Base-by-base conservation (phyloP, 2,888 invertebrate genomes). In the Exephanes ischioxanthus region DNA sequence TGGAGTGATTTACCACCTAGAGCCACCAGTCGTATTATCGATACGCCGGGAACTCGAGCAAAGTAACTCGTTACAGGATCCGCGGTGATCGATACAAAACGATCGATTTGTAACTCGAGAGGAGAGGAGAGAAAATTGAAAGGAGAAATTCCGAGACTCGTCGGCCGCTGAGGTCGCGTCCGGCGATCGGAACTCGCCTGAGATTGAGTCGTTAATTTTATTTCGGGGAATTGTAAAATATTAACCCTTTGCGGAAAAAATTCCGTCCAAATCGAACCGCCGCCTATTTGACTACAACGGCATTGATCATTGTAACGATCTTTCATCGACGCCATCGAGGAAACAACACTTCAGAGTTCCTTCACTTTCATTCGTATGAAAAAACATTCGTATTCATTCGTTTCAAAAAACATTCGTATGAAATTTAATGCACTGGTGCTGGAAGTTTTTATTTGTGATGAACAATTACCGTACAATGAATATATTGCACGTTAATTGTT, bases 81-180 rank as follows among this genome's bases (percentile, higher is more conserved):
- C 41, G 14, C 67, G 22, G 58, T 30, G 72, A 84, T 84, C 68
- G 80, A 81, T 84, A 84, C 84, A 81, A 84, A 84, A 48, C 77
- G 76, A 77, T 79, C 83, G 66, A 83, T 83, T 83, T 83, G 83
- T 73, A 73, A 78, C 68, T 63, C 72, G 41, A 66, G 75, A 63
- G 61, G 41, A 53, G 75, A 63, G 61, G 9, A 30, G 55, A 63
- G 48, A 9, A 63, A 61, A 63, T 63, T 75, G 26, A 48, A 63
- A 48, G 16, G 33, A 70, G 45, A 41, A 58, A 22, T 30, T 9
- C 4, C 37, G 26, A 55, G 51, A 76, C 33, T 19, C 30, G 19
- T 73, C 72, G 16, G 55, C 55, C 33, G 1, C 45, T 58, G 22
- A 33, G 51, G 30, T 51, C n/a, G 30, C 33, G 30, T 75, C 16